Percentiles rank a stretch among this genome's conserved stretches.
Evolutionary conservation across 2,888 invertebrate genomes (phyloP).

Genomic region (Hirtodrosophila duncani): DNA sequence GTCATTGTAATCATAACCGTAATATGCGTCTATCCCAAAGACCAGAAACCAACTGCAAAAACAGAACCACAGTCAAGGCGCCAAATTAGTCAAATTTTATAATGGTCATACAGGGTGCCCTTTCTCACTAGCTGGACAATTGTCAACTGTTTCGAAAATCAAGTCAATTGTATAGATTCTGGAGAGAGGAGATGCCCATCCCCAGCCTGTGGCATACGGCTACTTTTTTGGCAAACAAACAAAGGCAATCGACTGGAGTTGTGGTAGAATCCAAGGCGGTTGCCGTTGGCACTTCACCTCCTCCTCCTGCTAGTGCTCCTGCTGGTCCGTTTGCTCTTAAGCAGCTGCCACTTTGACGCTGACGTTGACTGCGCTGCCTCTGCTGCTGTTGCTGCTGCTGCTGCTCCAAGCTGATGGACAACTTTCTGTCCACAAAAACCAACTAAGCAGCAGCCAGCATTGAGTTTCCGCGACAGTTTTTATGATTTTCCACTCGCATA

Average conservation of each 20-base stretch:
- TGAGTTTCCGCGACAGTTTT: conserved; percentile 42
- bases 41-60: conserved; percentile 21
- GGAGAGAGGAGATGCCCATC: no score
- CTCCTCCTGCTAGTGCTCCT: neutral
- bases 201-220: neutral
- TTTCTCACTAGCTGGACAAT: conserved; percentile 9
- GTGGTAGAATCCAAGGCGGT: no score
- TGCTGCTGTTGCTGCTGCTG: conserved; percentile 8
- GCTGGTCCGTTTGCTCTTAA: no score
- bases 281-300: no score
- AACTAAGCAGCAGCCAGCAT: conserved; percentile 35
- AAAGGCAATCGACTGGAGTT: conserved; percentile 43
- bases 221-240: conserved; percentile 53
- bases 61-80: no score
- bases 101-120: conserved; percentile 29
- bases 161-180: conserved; percentile 14
- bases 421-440: conserved; percentile 14
- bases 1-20: conserved; percentile 71
- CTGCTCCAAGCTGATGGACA: conserved; percentile 30
- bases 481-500: conserved; percentile 29
- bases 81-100: conserved; percentile 38
- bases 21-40: neutral
- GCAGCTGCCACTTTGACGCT: conserved; percentile 6
- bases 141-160: conserved; percentile 14
- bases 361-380: neutral